Evolutionary conservation across 2,888 invertebrate species (phyloP).

Genomic region (Himalopsyche japonica): DNA sequence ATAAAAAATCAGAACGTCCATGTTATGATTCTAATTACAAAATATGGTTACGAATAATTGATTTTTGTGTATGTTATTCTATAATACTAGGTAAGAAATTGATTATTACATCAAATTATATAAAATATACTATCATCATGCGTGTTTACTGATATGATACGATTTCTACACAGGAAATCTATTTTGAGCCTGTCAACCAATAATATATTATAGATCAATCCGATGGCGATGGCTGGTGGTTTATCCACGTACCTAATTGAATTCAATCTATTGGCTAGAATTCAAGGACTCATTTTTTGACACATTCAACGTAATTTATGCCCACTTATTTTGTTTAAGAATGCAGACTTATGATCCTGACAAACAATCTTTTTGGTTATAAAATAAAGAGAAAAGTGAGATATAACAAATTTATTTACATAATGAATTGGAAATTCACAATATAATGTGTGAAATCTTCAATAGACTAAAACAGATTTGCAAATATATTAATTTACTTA

Average conservation of each 20-base stretch:
- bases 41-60: not conserved
- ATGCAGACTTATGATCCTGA: no score
- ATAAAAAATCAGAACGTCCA: slow-evolving; percentile 4
- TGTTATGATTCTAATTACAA: not conserved
- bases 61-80: slow-evolving; percentile 1
- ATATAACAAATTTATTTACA: no score
- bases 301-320: no score
- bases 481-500: no score
- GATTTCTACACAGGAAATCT: not conserved
- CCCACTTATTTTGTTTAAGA: no score
- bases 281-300: not conserved
- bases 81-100: not conserved
- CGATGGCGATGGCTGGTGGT: not conserved
- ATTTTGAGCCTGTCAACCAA: not conserved
- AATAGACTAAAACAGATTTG: no score
- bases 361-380: no score
- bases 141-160: not conserved
- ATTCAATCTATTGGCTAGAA: not conserved
- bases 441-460: no score
- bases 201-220: not conserved
- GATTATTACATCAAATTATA: not conserved
- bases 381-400: no score
- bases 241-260: not conserved
- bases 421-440: no score
- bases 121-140: not conserved